A percentile compares a stretch with the other conserved stretches of the same genome.
Evolutionary conservation across 2,888 invertebrate species (phyloP).

Genomic region (Epinotia nisella): DNA sequence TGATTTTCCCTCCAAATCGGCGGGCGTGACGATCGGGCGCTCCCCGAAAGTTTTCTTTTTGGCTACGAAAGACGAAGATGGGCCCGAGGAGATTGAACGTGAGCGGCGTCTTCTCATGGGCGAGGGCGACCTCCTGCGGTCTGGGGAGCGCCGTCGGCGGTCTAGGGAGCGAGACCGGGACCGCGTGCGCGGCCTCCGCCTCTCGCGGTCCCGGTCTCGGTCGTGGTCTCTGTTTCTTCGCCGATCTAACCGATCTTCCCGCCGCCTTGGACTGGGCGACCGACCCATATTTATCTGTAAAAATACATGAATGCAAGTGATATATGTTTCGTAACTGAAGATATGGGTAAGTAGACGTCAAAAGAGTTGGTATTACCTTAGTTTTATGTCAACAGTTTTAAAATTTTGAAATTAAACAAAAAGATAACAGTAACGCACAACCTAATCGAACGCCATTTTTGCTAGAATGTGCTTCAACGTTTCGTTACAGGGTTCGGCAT

Average conservation of each 20-base stretch:
- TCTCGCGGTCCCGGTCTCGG: constrained; percentile 74
- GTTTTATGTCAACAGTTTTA: constrained; percentile 70
- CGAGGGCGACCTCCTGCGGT: constrained; percentile 62
- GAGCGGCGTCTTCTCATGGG: constrained; percentile 64
- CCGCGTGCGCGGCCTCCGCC: constrained; percentile 72
- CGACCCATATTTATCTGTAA: constrained; percentile 72
- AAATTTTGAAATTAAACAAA: constrained; percentile 70
- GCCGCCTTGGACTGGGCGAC: constrained; percentile 80
- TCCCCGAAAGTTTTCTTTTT: constrained; percentile 80
- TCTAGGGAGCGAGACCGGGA: constrained; percentile 77
- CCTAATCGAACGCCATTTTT: constrained; percentile 79
- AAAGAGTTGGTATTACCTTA: constrained; percentile 62
- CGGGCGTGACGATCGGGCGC: constrained; percentile 89
- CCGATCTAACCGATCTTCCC: constrained; percentile 71
- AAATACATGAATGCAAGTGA: constrained; percentile 43
- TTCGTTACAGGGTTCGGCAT: constrained; percentile 30
- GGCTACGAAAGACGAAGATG: constrained; percentile 71
- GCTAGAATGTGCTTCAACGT: constrained; percentile 40
- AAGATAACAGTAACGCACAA: constrained; percentile 73
- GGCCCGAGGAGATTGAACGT: constrained; percentile 68
- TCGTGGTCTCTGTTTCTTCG: constrained; percentile 57
- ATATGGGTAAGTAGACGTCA: background rate
- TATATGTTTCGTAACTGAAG: constrained; percentile 40
- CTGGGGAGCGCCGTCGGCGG: constrained; percentile 77
- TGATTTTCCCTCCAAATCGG: constrained; percentile 95